These are phyloP conservation scores for Hemiscyllium ocellatum DNA, from an alignment of 2,113 vertebrate species.

Conservation along the genomic window DNA sequence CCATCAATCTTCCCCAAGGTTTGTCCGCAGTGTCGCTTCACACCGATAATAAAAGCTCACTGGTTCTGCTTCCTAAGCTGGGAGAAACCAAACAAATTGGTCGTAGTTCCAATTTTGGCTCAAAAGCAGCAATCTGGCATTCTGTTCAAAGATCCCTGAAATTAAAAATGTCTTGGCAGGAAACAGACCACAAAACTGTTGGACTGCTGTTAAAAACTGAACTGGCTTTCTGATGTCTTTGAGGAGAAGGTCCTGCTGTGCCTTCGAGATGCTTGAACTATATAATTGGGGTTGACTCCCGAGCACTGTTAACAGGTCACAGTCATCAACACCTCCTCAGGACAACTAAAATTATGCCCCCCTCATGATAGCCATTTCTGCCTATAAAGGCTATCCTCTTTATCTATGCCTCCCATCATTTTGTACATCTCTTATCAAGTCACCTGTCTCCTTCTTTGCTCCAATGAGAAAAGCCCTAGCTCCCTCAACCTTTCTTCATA, in stretches of 20 bases:
- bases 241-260: no score
- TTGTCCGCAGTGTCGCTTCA: neutral
- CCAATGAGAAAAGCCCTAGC: no score
- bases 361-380: no score
- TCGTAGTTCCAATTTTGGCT: neutral
- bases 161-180: no score
- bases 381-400: no score
- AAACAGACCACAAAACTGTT: neutral
- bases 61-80: neutral
- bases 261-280: neutral
- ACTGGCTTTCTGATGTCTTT: neutral
- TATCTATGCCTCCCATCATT: no score
- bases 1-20: no score
- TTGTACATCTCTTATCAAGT: no score
- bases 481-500: no score
- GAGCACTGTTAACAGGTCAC: neutral
- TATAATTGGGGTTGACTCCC: neutral
- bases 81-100: neutral
- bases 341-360: neutral
- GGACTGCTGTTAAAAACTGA: neutral
- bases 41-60: neutral
- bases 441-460: no score
- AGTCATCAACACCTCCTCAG: no score
- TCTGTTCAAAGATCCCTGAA: neutral
- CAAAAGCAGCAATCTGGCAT: neutral